Conservation (phyloP, 2,797 vertebrate genomes). For the Psittacula echo region DNA sequence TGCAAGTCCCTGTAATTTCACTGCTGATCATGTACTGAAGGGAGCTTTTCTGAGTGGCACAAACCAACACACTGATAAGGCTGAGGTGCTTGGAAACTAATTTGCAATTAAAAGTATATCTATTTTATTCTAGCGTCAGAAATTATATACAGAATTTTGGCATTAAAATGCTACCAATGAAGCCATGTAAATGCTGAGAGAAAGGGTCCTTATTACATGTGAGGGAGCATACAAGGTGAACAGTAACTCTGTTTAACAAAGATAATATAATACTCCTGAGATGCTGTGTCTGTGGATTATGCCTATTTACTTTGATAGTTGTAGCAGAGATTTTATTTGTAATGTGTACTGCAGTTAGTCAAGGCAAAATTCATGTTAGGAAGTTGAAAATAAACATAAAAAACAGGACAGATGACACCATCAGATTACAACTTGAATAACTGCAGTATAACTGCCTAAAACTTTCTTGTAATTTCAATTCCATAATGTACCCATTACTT, state of each 20-base stretch:
- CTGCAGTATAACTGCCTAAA: background rate
- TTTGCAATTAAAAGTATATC: background rate
- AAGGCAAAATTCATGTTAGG: background rate
- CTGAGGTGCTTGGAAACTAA: background rate
- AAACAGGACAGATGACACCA: background rate
- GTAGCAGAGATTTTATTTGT: background rate
- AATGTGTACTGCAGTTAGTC: background rate
- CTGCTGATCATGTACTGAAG: background rate
- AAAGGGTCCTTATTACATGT: background rate
- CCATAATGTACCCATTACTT: background rate
- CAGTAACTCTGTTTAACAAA: background rate
- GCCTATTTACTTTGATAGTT: background rate
- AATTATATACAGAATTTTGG: background rate
- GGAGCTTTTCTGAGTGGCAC: background rate
- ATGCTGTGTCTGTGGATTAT: background rate
- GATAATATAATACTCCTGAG: background rate
- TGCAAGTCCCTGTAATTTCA: background rate
- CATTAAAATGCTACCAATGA: background rate
- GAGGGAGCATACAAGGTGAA: background rate
- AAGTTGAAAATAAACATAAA: slow-evolving; percentile 11
- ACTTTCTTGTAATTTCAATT: background rate
- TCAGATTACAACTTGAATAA: background rate
- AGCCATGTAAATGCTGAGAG: background rate
- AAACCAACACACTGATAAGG: background rate
- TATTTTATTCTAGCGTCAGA: background rate